Base-by-base conservation (phyloP, 2,113 vertebrate species). In the Corydoras sp. region DNA sequence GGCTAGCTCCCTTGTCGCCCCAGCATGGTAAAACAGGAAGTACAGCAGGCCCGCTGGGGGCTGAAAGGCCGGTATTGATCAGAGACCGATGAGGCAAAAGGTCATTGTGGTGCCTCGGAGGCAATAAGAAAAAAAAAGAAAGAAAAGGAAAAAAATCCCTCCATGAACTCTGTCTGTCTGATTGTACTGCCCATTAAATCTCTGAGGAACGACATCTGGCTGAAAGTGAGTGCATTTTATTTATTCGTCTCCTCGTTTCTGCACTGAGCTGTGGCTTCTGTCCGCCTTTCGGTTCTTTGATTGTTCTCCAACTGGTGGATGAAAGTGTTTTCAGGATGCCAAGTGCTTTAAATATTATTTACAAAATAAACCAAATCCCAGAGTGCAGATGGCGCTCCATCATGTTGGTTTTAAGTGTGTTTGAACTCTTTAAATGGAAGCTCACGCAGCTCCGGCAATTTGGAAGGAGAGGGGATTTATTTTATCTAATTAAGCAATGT, bases 31-130 rank as follows among this genome's bases (percentile, higher is more conserved):
- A 62, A 60, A 74, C 65, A 73, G 58, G 72, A 65, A 68, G 60
- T 56, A 71, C 69, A 71, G 62, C 68, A 56, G 70, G 75, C 71
- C 70, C 66, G 68, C 54, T 18, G 15, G 30, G 50, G 58, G 18
- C 79, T 80, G 69, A 80, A 80, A 77, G 76, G 79, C 65, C 73
- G 64, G 79, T 75, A 75, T 77, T 80, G 78, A 80, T 80, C 78
- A 65, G 30, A 66, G 72, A 72, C 43, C 18, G 65, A 62, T 58
- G 29, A 35, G 69, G 69, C 65, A 72, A 69, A 77, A 80, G 78
- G 78, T 77, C 75, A 75, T 18, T 12, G 53, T 69, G 58, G 29
- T 72, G 75, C 72, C 78, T 73, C 7, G 75, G 29, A 77, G 78
- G 75, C 72, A 72, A 43, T 43, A 43, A 43, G 7, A 43, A 43